Evolutionary conservation across 2,797 vertebrate genomes (phyloP), one percentile per base, ranked within the genome.

Genomic region (Neostethus bicornis): DNA sequence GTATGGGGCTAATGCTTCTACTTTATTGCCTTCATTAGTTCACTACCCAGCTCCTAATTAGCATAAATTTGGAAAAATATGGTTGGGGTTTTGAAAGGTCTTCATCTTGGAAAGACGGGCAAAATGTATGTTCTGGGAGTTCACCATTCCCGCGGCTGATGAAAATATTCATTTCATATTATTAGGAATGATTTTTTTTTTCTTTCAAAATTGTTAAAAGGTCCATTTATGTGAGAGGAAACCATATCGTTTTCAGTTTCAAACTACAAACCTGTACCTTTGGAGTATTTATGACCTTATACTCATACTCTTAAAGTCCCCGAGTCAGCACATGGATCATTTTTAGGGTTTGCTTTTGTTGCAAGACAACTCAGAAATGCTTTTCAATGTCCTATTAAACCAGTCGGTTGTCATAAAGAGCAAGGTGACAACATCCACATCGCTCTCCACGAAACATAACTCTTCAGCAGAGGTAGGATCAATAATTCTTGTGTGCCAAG

Each of bases 21-120:
- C 74, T 80, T 70, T 48, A 73, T 13, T 34, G 45, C 72, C 58
- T 23, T 28, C 43, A 84, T 83, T 71, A 64, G 66, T 60, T 68
- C 66, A 84, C 85, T 77, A 87, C 69, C 56, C 72, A 70, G 53
- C 49, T 66, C 6, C 8, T 64, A 76, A 75, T 86, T 80, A 83
- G 59, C 47, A 72, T 73, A 66, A 39, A 80, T 77, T 70, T 59
- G 32, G n/a, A 19, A 63, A 73, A 77, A 67, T 25, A 70, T 45
- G 56, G 58, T 29, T 25, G 11, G 45, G 50, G 55, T 70, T 85
- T 71, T 56, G 32, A 37, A 70, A 56, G 45, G 39, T 64, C 23
- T 70, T 79, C 39, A 50, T 37, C 31, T 37, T 61, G 43, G 58
- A 57, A 74, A 51, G 51, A 44, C 41, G 29, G 4, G 19, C 19